These are phyloP conservation scores for Eupithecia centaureata DNA, from an alignment of 2,888 invertebrate species.

Conservation along the genomic window DNA sequence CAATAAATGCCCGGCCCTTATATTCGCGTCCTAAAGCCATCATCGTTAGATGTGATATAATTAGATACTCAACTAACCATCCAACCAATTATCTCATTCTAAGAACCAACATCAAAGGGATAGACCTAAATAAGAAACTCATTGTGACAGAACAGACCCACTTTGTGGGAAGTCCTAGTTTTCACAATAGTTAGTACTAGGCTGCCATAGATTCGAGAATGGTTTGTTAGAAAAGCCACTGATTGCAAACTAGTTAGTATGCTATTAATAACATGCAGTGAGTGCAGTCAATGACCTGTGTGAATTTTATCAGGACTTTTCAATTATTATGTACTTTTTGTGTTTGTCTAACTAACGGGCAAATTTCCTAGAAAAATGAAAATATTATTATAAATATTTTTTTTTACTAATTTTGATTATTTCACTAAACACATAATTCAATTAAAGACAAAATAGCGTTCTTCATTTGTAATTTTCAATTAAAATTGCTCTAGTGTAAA, in stretches of 20 bases:
- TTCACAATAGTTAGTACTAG: constrained; percentile 12
- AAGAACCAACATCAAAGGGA: constrained; percentile 48
- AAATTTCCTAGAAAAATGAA: no score
- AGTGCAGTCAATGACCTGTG: constrained; percentile 45
- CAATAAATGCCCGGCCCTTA: background rate
- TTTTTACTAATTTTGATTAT: no score
- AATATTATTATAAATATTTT: no score
- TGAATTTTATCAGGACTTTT: constrained; percentile 26
- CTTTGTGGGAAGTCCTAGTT: constrained; percentile 18
- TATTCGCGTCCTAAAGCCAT: background rate
- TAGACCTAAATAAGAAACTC: constrained; percentile 36
- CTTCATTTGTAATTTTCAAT: no score
- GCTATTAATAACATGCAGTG: constrained; percentile 33
- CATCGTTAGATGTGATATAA: background rate
- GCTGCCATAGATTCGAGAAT: background rate
- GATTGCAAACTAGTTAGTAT: constrained; percentile 24
- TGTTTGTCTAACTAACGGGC: background rate
- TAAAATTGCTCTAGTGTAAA: background rate
- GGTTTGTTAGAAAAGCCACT: constrained; percentile 8
- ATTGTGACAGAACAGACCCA: constrained; percentile 14
- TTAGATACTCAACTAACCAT: constrained; percentile 5
- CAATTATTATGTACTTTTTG: background rate
- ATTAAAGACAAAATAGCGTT: no score
- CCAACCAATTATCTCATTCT: constrained; percentile 42
- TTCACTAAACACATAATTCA: no score